Base-by-base conservation (phyloP, 2,113 vertebrate species). In the Cyanoramphus novaezelandiae region DNA sequence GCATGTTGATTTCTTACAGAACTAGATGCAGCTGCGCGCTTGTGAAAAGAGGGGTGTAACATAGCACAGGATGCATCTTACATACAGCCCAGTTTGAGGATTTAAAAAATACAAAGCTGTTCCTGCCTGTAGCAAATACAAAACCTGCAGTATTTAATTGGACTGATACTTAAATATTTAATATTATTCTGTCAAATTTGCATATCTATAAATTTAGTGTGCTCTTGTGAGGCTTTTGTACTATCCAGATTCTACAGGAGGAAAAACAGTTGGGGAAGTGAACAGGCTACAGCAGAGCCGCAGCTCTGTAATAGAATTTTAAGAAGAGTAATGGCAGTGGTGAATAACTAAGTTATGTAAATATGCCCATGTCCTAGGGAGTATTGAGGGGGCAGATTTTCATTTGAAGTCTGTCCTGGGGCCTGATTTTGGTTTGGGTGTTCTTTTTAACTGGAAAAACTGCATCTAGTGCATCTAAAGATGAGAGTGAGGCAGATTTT, bases 341-440 rank as follows among this genome's bases (percentile, higher is more conserved):
- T 0, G 1, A 20, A 20, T 79, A 57, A 31, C 15, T 50, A 57
- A 79, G 72, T 43, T 4, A 3, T 52, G 49, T 47, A 57, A 69
- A 35, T 64, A 18, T 18, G 3, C 53, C 35, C 7, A 1, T 80
- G 33, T 71, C 19, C 35, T 46, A 25, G 13, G 39, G 24, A 92
- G 37, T 13, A 25, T 47, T 60, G 23, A 55, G 44, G 31, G n/a
- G 35, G 4, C 8, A 39, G 24, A 46, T 52, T 82, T 85, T 65
- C 13, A 43, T 60, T 52, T 78, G 25, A 77, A 92, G 49, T 43
- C 24, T 52, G 29, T 70, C 29, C 43, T 23, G 7, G 31, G 27
- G 13, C 18, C 24, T 82, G 19, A 1, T 62, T 35, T 41, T 17
- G 11, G 7, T 17, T 67, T 60, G 47, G 7, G 0, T 19, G 0